These are phyloP conservation scores for Anabas testudineus DNA, from an alignment of 2,797 vertebrate genomes.

Conservation along the genomic window DNA sequence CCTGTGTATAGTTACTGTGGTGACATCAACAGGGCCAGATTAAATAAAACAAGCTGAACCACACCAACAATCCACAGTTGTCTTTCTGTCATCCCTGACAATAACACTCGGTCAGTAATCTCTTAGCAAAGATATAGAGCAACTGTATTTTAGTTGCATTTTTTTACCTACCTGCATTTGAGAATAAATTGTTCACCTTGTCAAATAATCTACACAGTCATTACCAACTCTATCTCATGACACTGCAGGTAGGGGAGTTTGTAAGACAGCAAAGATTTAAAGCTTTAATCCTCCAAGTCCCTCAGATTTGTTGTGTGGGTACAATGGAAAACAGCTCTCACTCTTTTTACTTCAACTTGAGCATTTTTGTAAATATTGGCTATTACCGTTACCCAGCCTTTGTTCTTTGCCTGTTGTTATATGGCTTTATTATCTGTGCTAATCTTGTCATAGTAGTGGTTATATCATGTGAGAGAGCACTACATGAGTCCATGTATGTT, in stretches of 20 bases:
- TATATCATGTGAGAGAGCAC: background rate
- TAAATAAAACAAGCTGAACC: background rate
- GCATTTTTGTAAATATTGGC: background rate
- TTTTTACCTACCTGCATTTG: too few relatives aligned
- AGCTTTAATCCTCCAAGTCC: too few relatives aligned
- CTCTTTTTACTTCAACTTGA: conserved; percentile 1
- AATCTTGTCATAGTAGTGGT: conserved; percentile 12
- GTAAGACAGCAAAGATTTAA: too few relatives aligned
- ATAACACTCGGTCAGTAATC: too few relatives aligned
- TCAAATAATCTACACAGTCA: too few relatives aligned
- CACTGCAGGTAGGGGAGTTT: too few relatives aligned
- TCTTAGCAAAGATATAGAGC: too few relatives aligned
- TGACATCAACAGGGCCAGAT: background rate
- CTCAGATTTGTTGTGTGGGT: background rate
- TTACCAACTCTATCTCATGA: too few relatives aligned
- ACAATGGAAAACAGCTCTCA: background rate
- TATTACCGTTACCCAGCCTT: background rate
- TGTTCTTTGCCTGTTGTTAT: background rate
- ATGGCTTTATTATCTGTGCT: background rate
- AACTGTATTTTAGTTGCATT: too few relatives aligned
- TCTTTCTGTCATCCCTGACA: too few relatives aligned
- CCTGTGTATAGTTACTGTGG: background rate
- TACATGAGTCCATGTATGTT: background rate
- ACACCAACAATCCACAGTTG: too few relatives aligned
- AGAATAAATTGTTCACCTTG: background rate